phyloP scores from a whole-genome alignment of 1,140 invertebrate species.

The Ceratosolen fusciceps region DNA sequence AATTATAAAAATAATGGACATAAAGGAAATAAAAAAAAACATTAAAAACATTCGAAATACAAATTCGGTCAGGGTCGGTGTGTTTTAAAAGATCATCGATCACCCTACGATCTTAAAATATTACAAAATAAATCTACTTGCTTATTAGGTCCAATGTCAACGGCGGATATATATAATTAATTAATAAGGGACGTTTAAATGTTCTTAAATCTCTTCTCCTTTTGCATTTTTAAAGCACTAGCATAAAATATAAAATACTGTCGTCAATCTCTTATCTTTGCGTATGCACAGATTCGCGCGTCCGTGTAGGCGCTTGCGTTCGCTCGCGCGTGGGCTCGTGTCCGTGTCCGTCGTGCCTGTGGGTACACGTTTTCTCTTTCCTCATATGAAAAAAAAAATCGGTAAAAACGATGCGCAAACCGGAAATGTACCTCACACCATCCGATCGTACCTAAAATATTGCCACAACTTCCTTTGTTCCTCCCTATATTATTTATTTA shows the following conservation, averaged over 20 bases:
- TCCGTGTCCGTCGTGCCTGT: too few relatives aligned
- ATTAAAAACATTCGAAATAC: constrained; percentile 46
- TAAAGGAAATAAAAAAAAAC: constrained; percentile 53
- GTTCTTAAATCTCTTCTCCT: constrained; percentile 32
- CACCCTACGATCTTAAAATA: not conserved
- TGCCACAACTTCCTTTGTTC: constrained; percentile 53
- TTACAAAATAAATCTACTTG: constrained; percentile 31
- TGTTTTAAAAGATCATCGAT: not conserved
- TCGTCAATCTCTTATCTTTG: constrained; percentile 53
- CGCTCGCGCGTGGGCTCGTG: not conserved
- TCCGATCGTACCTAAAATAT: constrained; percentile 56
- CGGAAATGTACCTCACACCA: constrained; percentile 38
- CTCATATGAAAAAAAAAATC: too few relatives aligned
- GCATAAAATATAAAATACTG: constrained; percentile 63
- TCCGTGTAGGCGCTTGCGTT: too few relatives aligned
- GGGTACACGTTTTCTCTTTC: too few relatives aligned
- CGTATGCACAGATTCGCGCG: too few relatives aligned
- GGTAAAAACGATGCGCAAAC: constrained; percentile 47
- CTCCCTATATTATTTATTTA: constrained; percentile 48
- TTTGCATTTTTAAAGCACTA: constrained; percentile 47
- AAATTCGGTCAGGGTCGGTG: constrained; percentile 32
- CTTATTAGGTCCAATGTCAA: too few relatives aligned
- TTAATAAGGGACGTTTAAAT: too few relatives aligned
- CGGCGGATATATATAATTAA: too few relatives aligned
- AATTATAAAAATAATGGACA: constrained; percentile 53